Evolutionary conservation across 2,797 vertebrate genomes (phyloP).

Genomic region (Crenuchus spilurus): DNA sequence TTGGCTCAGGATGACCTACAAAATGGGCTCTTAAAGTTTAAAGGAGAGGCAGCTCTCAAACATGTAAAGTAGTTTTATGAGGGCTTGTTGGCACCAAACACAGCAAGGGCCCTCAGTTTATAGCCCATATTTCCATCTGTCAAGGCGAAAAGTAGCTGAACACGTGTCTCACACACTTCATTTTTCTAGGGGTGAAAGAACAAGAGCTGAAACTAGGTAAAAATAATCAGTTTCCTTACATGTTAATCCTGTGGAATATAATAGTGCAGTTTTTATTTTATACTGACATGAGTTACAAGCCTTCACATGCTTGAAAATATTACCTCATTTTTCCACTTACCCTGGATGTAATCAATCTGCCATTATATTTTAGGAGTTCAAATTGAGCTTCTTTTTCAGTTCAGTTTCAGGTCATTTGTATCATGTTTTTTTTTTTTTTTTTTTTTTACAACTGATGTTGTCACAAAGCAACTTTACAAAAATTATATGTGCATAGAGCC

Average conservation of each 20-base stretch:
- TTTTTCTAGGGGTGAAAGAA: conserved; percentile 9
- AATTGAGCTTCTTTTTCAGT: no score
- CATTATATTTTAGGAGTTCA: no score
- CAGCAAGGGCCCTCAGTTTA: conserved; percentile 56
- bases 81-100: conserved; percentile 55
- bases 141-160: conserved; percentile 40
- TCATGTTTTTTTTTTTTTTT: no score
- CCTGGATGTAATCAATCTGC: no score
- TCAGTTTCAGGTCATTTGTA: background rate
- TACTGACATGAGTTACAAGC: no score
- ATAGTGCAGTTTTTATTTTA: background rate
- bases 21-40: conserved; percentile 48
- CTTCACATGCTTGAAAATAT: no score
- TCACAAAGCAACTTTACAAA: no score
- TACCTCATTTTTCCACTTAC: no score
- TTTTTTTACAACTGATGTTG: no score
- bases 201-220: background rate
- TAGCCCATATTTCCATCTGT: conserved; percentile 47
- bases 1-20: conserved; percentile 41
- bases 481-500: no score
- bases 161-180: conserved; percentile 46
- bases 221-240: no score
- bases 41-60: conserved; percentile 38
- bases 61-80: conserved; percentile 56
- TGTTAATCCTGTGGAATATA: background rate